Evolutionary conservation across 2,888 invertebrate species (phyloP), one percentile per base, ranked within the genome.

Genomic region (Trichacis sp.): DNA sequence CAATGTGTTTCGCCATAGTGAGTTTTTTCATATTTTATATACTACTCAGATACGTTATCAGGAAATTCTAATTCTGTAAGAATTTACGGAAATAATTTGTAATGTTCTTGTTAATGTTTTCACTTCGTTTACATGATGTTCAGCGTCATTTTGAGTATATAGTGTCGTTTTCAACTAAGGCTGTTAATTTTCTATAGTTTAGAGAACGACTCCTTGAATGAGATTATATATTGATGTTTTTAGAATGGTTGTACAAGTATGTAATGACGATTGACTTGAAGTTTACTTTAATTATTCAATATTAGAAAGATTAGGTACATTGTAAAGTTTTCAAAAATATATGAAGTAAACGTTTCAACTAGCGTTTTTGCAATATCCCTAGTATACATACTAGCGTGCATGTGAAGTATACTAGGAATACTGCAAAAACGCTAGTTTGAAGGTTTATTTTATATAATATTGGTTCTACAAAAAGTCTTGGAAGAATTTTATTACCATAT

Each of bases 151-250:
- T 42, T 15, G n/a, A 42, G 18, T 42, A 24, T 8, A 14, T 17
- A 42, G 6, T 9, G 42, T 42, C 42, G 42, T 42, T 17, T 42
- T 42, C 11, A 17, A 42, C 18, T 45, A 24, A 53, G 50, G 53
- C 57, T 58, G 64, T 64, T 64, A 54, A 58, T 64, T 64, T 64
- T 64, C 45, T 64, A 63, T 58, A 58, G 64, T 64, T 58, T 63
- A 46, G 36, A 36, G 11, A 36, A n/a, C 36, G 12, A 36, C 36
- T 36, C 11, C 11, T 11, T 11, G 9, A 42, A 17, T 15, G n/a
- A 42, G n/a, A 42, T 15, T 42, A 42, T 33, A 33, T n/a, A 33
- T 33, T n/a, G 33, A n/a, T 33, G 33, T 33, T 33, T 33, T 33
- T 33, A 8, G 24, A 24, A 24, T 24, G 24, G 8, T 24, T 24